A percentile compares a stretch with the other conserved stretches of the same genome.
phyloP scores from a whole-genome alignment of 2,888 invertebrate genomes.

The Blera fallax region DNA sequence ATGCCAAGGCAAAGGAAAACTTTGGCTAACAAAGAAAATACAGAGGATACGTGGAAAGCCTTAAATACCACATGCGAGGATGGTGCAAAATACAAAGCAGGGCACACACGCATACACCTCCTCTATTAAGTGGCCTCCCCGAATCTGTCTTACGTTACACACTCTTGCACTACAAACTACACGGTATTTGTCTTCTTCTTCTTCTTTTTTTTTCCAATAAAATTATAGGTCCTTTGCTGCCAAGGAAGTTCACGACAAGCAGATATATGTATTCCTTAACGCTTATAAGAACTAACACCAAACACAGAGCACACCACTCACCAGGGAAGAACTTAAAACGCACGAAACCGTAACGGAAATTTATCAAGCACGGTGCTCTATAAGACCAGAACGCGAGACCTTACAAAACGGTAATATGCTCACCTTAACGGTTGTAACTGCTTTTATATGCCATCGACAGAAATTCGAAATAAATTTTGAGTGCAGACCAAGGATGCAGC shows the following conservation, averaged over 20 bases:
- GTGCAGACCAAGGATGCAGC: constrained; percentile 68
- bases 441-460: constrained; percentile 61
- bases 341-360: constrained; percentile 73
- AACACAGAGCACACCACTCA: constrained; percentile 54
- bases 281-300: constrained; percentile 58
- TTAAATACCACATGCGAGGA: constrained; percentile 59
- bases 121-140: constrained; percentile 40
- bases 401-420: constrained; percentile 66
- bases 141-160: constrained; percentile 45
- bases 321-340: constrained; percentile 66
- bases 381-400: constrained; percentile 68
- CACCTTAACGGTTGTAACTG: constrained; percentile 66
- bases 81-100: constrained; percentile 37
- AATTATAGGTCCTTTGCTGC: not conserved
- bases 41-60: constrained; percentile 50
- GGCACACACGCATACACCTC: not conserved
- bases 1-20: constrained; percentile 27
- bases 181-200: constrained; percentile 1
- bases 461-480: constrained; percentile 38
- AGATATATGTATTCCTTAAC: constrained; percentile 55
- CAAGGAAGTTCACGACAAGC: not conserved
- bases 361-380: constrained; percentile 49
- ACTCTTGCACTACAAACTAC: constrained; percentile 58
- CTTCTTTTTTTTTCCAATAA: not conserved
- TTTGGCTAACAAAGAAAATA: constrained; percentile 44